Conservation (phyloP, 2,113 vertebrate genomes). For the Motacilla alba region DNA sequence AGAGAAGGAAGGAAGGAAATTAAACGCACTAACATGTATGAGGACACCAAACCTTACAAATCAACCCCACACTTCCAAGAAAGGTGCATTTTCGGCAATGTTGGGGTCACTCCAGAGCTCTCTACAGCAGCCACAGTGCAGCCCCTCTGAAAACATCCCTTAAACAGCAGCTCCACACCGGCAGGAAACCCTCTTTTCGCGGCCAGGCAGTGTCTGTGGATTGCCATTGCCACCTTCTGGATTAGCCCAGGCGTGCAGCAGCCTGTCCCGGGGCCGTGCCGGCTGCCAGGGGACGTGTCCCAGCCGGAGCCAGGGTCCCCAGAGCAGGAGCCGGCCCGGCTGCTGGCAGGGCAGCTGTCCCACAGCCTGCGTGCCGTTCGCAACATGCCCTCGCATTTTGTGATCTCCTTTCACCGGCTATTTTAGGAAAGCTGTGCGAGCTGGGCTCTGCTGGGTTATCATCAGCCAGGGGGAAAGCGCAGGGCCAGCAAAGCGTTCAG, state of each 20-base stretch:
- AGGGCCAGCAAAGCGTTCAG: too few species aligned
- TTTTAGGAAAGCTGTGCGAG: background rate
- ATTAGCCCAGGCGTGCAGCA: background rate
- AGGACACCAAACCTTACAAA: background rate
- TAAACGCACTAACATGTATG: background rate
- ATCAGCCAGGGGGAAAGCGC: background rate
- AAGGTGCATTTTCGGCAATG: background rate
- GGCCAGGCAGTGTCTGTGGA: background rate
- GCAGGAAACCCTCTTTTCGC: background rate
- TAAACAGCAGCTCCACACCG: rapidly evolving
- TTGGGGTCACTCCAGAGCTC: background rate
- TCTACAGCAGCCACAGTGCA: rapidly evolving
- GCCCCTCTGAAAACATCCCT: background rate
- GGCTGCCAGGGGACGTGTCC: background rate
- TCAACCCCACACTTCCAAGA: background rate
- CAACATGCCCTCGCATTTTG: rapidly evolving
- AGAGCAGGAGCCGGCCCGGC: background rate
- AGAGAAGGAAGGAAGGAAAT: too few species aligned
- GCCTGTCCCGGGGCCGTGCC: background rate
- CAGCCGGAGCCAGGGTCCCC: background rate
- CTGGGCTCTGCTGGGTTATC: rapidly evolving
- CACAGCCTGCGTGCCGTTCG: background rate
- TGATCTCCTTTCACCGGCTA: background rate
- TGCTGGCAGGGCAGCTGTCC: background rate
- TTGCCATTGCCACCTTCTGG: conserved; percentile 61